Conservation (phyloP, 2,888 invertebrate species). For the Fissipunctia ypsillon region DNA sequence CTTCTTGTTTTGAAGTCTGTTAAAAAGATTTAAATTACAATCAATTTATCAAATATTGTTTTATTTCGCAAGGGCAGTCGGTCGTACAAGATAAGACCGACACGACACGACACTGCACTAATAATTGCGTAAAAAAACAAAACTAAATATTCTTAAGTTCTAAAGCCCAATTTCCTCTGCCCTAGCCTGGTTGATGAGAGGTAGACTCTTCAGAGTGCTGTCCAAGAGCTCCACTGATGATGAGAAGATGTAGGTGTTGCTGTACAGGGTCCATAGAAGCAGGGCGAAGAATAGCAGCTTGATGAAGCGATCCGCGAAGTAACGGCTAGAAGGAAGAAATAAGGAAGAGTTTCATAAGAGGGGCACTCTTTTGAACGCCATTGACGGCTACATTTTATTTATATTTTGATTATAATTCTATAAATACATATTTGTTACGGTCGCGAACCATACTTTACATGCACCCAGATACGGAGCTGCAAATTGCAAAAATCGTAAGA, state of each 20-base stretch:
- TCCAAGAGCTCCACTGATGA: conserved; percentile 75
- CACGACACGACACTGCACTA: not conserved
- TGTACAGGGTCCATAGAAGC: conserved; percentile 79
- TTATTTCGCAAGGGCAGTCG: not conserved
- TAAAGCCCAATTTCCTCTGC: conserved; percentile 64
- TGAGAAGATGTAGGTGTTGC: conserved; percentile 72
- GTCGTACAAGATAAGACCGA: not conserved
- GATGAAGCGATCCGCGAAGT: conserved; percentile 76
- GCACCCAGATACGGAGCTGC: too few species aligned
- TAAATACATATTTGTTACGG: too few species aligned
- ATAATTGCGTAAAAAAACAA: not conserved
- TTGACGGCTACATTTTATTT: too few species aligned
- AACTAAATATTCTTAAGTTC: not conserved
- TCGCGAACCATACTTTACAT: too few species aligned
- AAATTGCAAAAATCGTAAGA: too few species aligned
- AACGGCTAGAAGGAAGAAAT: conserved; percentile 79
- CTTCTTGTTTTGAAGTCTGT: too few species aligned
- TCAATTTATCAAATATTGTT: not conserved
- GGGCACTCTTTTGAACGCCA: too few species aligned
- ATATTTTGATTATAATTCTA: too few species aligned
- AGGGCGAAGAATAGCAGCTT: conserved; percentile 74
- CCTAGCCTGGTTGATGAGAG: conserved; percentile 68
- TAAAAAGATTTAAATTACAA: not conserved
- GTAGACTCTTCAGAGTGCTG: conserved; percentile 73
- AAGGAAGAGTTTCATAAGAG: not conserved